Percentiles rank a stretch among this genome's conserved stretches.
Conservation (phyloP, 1,140 invertebrate genomes). For the Ganaspis sp. region DNA sequence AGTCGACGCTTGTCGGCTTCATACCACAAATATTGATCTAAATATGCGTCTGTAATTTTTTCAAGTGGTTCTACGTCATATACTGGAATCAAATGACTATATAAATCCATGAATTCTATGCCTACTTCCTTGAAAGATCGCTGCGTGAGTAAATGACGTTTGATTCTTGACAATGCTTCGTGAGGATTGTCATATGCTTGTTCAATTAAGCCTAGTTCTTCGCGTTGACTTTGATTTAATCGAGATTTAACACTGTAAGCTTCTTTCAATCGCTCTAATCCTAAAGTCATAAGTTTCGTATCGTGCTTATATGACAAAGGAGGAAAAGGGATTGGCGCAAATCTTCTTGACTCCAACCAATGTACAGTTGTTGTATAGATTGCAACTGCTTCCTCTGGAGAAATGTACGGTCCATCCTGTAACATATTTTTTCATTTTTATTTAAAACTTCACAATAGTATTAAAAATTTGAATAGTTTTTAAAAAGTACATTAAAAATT, state of each 20-base stretch:
- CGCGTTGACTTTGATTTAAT: slow-evolving; percentile 98
- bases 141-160: slow-evolving; percentile 98
- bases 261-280: slow-evolving; percentile 97
- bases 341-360: slow-evolving; percentile 98
- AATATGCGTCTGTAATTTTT: slow-evolving; percentile 99
- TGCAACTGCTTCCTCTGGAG: slow-evolving; percentile 99
- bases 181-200: slow-evolving; percentile 99
- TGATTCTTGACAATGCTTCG: slow-evolving; percentile 98
- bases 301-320: slow-evolving; percentile 99
- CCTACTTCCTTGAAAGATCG: slow-evolving; percentile 99
- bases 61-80: slow-evolving; percentile 99
- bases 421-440: slow-evolving; percentile 43
- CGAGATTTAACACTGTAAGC: slow-evolving; percentile 99
- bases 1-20: slow-evolving; percentile 98
- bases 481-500: no score
- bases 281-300: slow-evolving; percentile 97
- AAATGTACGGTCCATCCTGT: slow-evolving; percentile 98
- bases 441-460: no score
- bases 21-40: slow-evolving; percentile 99
- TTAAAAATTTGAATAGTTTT: no score
- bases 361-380: slow-evolving; percentile 99
- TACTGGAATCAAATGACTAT: slow-evolving; percentile 98
- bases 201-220: slow-evolving; percentile 98
- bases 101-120: slow-evolving; percentile 99
- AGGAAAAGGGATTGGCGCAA: slow-evolving; percentile 99